Conservation (phyloP, 2,113 vertebrate species). For the Dromaius novaehollandiae region DNA sequence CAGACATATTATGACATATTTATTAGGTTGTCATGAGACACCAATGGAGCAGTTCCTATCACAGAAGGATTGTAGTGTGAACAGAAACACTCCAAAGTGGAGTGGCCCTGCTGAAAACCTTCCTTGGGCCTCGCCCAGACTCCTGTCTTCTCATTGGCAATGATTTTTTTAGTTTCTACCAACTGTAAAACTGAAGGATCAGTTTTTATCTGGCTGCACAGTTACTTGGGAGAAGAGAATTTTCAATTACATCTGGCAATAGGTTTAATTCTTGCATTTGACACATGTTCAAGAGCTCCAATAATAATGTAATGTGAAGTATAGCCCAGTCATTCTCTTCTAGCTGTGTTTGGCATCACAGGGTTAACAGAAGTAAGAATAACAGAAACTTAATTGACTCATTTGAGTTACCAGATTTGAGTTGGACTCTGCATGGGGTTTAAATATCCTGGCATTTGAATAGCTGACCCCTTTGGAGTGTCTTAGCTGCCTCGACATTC, state of each 20-base stretch:
- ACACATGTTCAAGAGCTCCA: neutral
- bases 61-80: neutral
- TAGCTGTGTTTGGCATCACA: neutral
- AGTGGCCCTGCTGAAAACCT: neutral
- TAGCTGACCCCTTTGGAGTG: neutral
- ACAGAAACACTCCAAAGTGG: neutral
- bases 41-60: neutral
- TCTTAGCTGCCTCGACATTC: neutral
- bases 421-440: neutral
- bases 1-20: neutral
- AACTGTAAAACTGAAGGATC: neutral
- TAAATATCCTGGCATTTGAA: neutral
- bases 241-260: neutral
- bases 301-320: neutral
- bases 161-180: neutral
- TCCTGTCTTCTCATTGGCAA: neutral
- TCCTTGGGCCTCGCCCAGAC: neutral
- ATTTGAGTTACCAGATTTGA: neutral
- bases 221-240: neutral
- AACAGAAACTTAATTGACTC: neutral
- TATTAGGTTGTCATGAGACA: neutral
- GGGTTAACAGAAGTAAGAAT: neutral
- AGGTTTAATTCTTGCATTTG: conserved; percentile 15
- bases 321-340: neutral
- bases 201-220: neutral